These are phyloP conservation scores for Eciton burchellii DNA, from an alignment of 1,140 invertebrate genomes.

Conservation along the genomic window DNA sequence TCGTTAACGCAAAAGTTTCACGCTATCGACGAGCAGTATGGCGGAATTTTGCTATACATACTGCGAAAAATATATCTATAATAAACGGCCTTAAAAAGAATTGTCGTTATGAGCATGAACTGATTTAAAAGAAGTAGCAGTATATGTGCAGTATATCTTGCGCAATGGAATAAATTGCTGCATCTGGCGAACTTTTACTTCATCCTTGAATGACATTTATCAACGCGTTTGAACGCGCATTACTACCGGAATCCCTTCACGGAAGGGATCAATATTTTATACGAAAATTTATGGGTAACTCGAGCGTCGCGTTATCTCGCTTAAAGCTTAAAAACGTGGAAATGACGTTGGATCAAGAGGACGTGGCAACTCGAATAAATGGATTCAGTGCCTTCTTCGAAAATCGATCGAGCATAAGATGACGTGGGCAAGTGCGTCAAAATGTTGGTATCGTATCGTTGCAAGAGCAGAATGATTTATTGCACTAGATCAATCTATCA, in stretches of 20 bases:
- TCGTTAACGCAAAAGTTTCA: constrained; percentile 13
- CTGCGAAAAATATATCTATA: constrained; percentile 19
- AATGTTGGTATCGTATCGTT: too few relatives aligned
- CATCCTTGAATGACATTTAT: background rate
- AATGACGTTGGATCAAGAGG: constrained; percentile 3
- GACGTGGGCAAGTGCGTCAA: too few relatives aligned
- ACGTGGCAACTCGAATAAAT: background rate
- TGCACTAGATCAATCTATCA: too few relatives aligned
- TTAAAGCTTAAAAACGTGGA: background rate
- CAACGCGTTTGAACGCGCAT: constrained; percentile 20
- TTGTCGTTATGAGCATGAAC: constrained; percentile 1
- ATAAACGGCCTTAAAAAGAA: constrained; percentile 40
- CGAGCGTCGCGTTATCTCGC: background rate
- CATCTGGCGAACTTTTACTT: background rate
- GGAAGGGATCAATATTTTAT: background rate
- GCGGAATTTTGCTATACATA: constrained; percentile 17
- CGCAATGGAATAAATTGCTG: constrained; percentile 33
- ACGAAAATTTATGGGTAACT: background rate
- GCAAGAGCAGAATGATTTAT: too few relatives aligned
- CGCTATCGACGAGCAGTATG: background rate
- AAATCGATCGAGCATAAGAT: too few relatives aligned
- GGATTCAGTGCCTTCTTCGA: too few relatives aligned
- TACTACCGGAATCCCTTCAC: background rate
- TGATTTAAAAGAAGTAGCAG: constrained; percentile 20
- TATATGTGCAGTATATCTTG: constrained; percentile 39